Evolutionary conservation across 2,113 vertebrate genomes (phyloP), one percentile per base, ranked within the genome.

Genomic region (Nibea albiflora): DNA sequence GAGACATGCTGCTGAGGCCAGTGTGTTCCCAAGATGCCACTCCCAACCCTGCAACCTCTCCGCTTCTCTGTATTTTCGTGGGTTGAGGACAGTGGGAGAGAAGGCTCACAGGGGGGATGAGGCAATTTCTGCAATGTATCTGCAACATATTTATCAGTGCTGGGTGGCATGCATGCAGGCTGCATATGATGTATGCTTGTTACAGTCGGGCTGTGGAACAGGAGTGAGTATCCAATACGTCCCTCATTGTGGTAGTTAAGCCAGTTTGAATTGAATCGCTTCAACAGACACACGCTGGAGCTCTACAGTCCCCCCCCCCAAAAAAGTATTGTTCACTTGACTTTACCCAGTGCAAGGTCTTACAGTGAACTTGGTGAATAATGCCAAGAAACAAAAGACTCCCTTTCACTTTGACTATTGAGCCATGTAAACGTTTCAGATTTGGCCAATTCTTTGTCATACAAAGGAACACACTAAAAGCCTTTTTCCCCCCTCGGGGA

Each of bases 91-190:
- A 85, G 80, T 78, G 17, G 62, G 64, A 80, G 79, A 74, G 80
- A 86, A 85, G 19, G 72, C 90, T 91, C 85, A 56, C 68, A 74
- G 78, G 81, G 81, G 88, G 85, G 64, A 89, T 92, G 89, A 93
- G 85, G 91, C 91, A 94, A 93, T 93, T 93, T 90, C 83, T 86
- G 81, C 84, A 88, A 91, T 85, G 77, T 89, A 83, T 86, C 83
- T 86, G 90, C 89, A 93, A 92, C 84, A 72, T 87, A 85, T 92
- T 88, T 92, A 89, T 92, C 87, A 78, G 64, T 79, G 70, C 78
- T 87, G 54, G 81, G 84, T 78, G 87, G 80, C 63, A 53, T 78
- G 54, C 72, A 78, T 44, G 56, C 81, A 66, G 78, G 56, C 78
- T 57, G 66, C 60, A 46, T 69, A 72, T 80, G 81, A 78, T 76